Base-by-base conservation (phyloP, 2,797 vertebrate genomes). In the Gymnodraco acuticeps region DNA sequence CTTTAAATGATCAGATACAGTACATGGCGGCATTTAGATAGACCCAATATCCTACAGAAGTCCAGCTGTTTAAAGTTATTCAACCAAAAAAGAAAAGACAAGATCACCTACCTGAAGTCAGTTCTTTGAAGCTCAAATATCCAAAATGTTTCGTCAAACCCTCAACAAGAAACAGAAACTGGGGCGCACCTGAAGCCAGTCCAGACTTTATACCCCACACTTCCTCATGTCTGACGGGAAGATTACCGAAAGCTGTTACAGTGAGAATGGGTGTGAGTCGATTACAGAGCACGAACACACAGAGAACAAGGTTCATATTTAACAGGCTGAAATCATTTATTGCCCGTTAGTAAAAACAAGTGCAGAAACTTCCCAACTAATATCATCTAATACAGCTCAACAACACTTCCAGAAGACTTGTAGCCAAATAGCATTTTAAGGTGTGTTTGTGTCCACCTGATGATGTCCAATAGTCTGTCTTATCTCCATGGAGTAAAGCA, bases 31-130 rank as follows among this genome's bases (percentile, higher is more conserved):
- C 50, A 0, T 52, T 5, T 7, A 52, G 50, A 51, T 51, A 51
- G 50, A 51, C 4, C 10, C 5, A 55, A 23, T 31, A 54, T 31
- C 13, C 23, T 31, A 54, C 13, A 54, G 52, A 23, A 54, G 52
- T 33, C 27, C 23, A 15, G 7, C 52, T 31, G 17, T 19, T 8
- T 15, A 33, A 33, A 33, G 31, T 33, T 33, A 33, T 33, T 33
- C 31, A 33, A 33, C 31, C 31, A 33, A 33, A 31, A 33, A 5
- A 58, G 42, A 4, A 58, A 20, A 62, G 15, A 33, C 16, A 17
- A n/a, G 11, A 48, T 16, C 61, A 50, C 61, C 46, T 48, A 64
- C 61, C 61, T 64, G 61, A 50, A 50, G 46, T 59, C 56, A 12
- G 38, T 42, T n/a, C 13, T 10, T 42, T 33, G 10, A 3, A 19